Percentiles rank a stretch among this genome's conserved stretches.
Conservation (phyloP, 2,888 invertebrate genomes). For the Ormyrus thymus region DNA sequence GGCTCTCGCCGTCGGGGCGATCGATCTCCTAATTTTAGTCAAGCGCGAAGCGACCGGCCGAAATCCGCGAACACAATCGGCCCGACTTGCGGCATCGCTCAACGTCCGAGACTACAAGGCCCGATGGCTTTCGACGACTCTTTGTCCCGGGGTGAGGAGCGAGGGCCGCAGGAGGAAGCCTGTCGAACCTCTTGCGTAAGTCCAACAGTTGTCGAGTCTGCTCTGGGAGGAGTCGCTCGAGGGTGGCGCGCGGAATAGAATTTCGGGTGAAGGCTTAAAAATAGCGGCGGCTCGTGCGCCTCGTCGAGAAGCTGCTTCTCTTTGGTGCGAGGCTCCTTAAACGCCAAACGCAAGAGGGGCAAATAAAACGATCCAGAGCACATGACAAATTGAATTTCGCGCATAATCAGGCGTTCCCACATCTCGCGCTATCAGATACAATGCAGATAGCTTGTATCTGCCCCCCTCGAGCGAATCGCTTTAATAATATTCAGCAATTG, state of each 20-base stretch:
- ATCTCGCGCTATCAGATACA: not conserved
- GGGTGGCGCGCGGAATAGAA: too few relatives aligned
- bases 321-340: too few relatives aligned
- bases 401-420: constrained; percentile 8
- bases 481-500: constrained; percentile 49
- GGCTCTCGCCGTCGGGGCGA: constrained; percentile 48
- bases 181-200: too few relatives aligned
- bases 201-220: too few relatives aligned
- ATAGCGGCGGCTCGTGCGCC: too few relatives aligned
- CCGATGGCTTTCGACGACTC: constrained; percentile 50
- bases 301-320: too few relatives aligned
- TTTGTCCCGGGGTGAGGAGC: too few relatives aligned
- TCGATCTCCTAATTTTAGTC: constrained; percentile 58
- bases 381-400: not conserved
- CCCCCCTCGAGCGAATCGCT: constrained; percentile 2
- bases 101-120: constrained; percentile 72
- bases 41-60: constrained; percentile 35
- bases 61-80: constrained; percentile 72
- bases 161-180: too few relatives aligned
- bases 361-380: too few relatives aligned
- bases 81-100: constrained; percentile 72
- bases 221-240: too few relatives aligned
- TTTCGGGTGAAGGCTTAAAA: too few relatives aligned
- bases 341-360: too few relatives aligned
- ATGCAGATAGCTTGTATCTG: not conserved